A percentile compares a stretch with the other conserved stretches of the same genome.
Evolutionary conservation across 1,140 invertebrate species (phyloP).

Genomic region (Bombyx mandarina): DNA sequence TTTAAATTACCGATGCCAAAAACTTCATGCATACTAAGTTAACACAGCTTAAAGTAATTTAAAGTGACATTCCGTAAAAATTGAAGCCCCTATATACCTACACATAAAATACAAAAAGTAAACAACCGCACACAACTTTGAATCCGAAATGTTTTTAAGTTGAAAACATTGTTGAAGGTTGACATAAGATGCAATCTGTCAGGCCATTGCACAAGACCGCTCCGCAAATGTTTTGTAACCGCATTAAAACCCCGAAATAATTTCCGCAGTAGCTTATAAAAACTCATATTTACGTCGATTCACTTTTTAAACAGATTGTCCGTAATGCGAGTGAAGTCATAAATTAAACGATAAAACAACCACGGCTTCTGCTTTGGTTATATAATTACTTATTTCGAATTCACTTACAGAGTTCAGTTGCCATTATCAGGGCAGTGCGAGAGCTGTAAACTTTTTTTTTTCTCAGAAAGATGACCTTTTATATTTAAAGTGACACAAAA

Average conservation of each 20-base stretch:
- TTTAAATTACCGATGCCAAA: too few species aligned
- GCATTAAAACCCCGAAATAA: conserved; percentile 56
- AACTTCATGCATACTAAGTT: too few species aligned
- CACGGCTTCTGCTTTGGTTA: conserved; percentile 24
- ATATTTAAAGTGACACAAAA: too few species aligned
- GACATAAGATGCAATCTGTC: conserved; percentile 45
- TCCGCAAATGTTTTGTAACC: conserved; percentile 40
- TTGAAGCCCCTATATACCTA: too few species aligned
- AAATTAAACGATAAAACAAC: conserved; percentile 35
- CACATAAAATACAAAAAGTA: too few species aligned
- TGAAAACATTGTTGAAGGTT: conserved; percentile 12
- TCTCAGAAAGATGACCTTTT: too few species aligned
- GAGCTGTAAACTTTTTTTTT: too few species aligned
- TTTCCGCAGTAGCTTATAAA: conserved; percentile 41
- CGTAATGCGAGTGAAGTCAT: conserved; percentile 34
- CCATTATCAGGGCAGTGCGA: too few species aligned
- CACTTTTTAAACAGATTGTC: conserved; percentile 46
- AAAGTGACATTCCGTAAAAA: too few species aligned
- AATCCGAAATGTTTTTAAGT: conserved; percentile 4
- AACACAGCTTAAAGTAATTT: too few species aligned
- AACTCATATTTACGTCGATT: conserved; percentile 41
- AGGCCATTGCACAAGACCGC: conserved; percentile 36
- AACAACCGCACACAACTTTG: too few species aligned
- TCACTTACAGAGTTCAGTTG: too few species aligned
- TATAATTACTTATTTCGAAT: neutral